These are phyloP conservation scores for Porites divaricata DNA, from an alignment of 92 coral and sea anemone species.

Conservation along the genomic window DNA sequence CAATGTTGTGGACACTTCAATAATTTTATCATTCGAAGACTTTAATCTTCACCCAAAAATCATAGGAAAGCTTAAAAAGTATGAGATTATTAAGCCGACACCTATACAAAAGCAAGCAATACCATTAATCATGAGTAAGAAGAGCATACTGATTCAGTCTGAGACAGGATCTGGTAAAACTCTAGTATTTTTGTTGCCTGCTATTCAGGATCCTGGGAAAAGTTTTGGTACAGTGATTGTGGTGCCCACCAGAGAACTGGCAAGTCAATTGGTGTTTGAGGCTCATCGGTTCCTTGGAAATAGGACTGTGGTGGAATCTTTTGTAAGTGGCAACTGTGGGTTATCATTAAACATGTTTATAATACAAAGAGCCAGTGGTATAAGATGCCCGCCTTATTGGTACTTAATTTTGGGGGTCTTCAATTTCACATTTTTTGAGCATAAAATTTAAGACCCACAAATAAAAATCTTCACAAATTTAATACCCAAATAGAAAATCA, in stretches of 20 bases:
- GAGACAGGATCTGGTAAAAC: conserved; percentile 94
- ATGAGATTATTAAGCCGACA: conserved; percentile 63
- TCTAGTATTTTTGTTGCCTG: conserved; percentile 77
- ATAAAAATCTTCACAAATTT: too few species aligned
- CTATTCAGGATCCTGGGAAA: conserved; percentile 87
- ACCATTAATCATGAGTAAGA: conserved; percentile 56
- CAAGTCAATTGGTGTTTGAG: conserved; percentile 89
- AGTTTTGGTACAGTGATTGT: conserved; percentile 81
- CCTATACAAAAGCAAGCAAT: conserved; percentile 76
- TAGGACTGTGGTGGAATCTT: conserved; percentile 78
- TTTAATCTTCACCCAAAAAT: conserved; percentile 83
- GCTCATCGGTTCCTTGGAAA: conserved; percentile 79
- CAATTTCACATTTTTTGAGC: neutral
- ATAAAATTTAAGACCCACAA: too few species aligned
- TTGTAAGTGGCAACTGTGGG: conserved; percentile 59
- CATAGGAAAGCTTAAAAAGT: conserved; percentile 52
- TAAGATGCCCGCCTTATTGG: neutral
- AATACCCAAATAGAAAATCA: too few species aligned
- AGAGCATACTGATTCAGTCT: conserved; percentile 78
- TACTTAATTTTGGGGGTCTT: neutral
- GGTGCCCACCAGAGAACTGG: conserved; percentile 89
- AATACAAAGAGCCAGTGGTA: too few species aligned
- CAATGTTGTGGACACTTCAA: conserved; percentile 11
- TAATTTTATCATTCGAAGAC: conserved; percentile 46
- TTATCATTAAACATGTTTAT: neutral